Base-by-base conservation (phyloP, 2,797 vertebrate species). In the Dendrocincla fuliginosa region DNA sequence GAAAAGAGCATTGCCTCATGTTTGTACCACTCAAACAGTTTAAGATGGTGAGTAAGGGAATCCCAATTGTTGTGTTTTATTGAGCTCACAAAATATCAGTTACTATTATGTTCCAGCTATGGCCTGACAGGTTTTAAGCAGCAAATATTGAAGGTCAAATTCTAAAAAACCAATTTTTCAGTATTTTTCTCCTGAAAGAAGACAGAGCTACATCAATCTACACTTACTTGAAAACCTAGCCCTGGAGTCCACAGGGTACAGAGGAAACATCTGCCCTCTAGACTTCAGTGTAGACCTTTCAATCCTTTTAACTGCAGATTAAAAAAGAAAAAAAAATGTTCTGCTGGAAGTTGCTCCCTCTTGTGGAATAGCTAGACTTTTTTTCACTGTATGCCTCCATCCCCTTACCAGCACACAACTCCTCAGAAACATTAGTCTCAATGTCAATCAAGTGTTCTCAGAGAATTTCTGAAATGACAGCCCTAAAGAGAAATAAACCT, bases 271-370 rank as follows among this genome's bases (percentile, higher is more conserved):
- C 68, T 88, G 65, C 18, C 32, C 35, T 80, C 50, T 47, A 39
- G 35, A 75, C 68, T 84, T 77, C 44, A 70, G 16, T 3, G 4
- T 1, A 89, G 23, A 47, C 30, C 28, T 91, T 83, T 71, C 32
- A 37, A 75, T 41, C 32, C 22, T 82, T 76, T 32, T 44, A 83
- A 57, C 9, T 61, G 22, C 27, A 75, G 10, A 75, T 19, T 19
- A 59, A 69, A 74, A 46, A n/a, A 7, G 8, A 15, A 41, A 41
- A 39, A 28, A 12, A 25, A 37, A 37, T 37, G 20, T 42, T 71
- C 55, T 69, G 47, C 74, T 73, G 49, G 8, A 84, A 41, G 16
- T 68, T 92, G 76, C 91, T 93, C 85, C 89, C 89, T 89, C 92
- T 96, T 69, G 92, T 96, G 87, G 92, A 91, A 84, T 4, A 84